These are phyloP conservation scores for Temnothorax ravouxi DNA, from an alignment of 2,888 invertebrate genomes.

Conservation along the genomic window DNA sequence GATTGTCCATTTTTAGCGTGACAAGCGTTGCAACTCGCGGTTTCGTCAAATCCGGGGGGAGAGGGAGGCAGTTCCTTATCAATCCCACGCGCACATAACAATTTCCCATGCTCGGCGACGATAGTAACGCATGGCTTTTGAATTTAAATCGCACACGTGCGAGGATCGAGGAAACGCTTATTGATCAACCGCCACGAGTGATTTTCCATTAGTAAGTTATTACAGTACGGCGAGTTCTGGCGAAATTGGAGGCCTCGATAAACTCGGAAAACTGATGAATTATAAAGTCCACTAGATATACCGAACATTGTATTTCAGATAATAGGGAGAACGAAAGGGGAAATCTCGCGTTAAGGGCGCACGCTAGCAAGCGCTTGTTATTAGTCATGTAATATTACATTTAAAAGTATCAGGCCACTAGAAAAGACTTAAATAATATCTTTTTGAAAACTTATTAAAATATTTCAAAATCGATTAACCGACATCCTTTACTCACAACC, in stretches of 20 bases:
- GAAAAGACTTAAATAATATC: neutral
- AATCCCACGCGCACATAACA: neutral
- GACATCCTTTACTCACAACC: neutral
- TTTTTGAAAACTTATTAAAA: neutral
- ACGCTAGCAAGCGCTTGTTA: neutral
- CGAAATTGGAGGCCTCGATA: neutral
- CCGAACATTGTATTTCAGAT: neutral
- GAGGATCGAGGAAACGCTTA: neutral
- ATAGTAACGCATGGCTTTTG: neutral
- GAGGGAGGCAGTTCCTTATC: neutral
- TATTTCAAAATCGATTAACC: neutral
- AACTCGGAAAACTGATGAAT: neutral
- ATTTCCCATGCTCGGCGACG: neutral
- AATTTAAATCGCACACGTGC: neutral
- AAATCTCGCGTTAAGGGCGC: slow-evolving; percentile 3
- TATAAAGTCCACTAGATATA: neutral
- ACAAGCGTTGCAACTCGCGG: neutral
- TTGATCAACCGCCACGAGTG: neutral
- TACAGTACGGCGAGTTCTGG: neutral
- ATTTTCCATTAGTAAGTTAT: slow-evolving; percentile 2
- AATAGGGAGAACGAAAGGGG: neutral
- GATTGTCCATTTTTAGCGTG: neutral
- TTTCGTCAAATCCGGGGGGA: neutral
- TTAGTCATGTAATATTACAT: neutral
- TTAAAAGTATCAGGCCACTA: neutral